These are phyloP conservation scores for Trichonephila clavipes DNA, from an alignment of 1,140 invertebrate species.

Conservation along the genomic window DNA sequence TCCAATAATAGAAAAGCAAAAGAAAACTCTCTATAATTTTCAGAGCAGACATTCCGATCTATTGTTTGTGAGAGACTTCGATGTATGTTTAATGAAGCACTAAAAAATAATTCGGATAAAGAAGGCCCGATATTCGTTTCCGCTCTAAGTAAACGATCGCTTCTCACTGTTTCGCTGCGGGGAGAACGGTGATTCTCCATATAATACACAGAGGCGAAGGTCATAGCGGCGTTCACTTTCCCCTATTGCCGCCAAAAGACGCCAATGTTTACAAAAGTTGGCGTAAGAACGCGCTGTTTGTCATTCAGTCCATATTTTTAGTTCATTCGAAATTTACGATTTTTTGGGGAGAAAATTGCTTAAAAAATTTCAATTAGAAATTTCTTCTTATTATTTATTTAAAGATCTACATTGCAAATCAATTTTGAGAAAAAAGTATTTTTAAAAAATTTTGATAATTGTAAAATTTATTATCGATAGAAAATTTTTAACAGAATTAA, in stretches of 20 bases:
- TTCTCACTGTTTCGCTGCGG: background rate
- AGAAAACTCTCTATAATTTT: slow-evolving; percentile 12
- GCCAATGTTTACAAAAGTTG: background rate
- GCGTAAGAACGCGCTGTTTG: background rate
- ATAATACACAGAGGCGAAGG: background rate
- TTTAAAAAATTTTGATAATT: too few relatives aligned
- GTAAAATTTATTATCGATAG: too few relatives aligned
- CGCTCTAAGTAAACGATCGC: background rate
- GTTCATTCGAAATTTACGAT: too few relatives aligned
- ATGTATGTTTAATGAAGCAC: background rate
- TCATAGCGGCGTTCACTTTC: background rate
- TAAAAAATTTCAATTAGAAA: too few relatives aligned
- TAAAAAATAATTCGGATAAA: background rate
- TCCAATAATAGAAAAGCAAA: slow-evolving; percentile 60
- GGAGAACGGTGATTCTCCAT: background rate
- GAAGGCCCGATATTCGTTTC: background rate
- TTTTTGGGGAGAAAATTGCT: too few relatives aligned
- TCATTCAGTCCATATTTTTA: too few relatives aligned
- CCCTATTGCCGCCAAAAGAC: background rate
- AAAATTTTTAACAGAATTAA: too few relatives aligned
- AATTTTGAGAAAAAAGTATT: too few relatives aligned
- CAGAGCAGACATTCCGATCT: background rate
- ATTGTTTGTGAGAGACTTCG: background rate
- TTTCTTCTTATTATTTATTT: too few relatives aligned
- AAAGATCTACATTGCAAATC: too few relatives aligned